Evolutionary conservation across 2,797 vertebrate species (phyloP).

Genomic region (Sibirionetta formosa): DNA sequence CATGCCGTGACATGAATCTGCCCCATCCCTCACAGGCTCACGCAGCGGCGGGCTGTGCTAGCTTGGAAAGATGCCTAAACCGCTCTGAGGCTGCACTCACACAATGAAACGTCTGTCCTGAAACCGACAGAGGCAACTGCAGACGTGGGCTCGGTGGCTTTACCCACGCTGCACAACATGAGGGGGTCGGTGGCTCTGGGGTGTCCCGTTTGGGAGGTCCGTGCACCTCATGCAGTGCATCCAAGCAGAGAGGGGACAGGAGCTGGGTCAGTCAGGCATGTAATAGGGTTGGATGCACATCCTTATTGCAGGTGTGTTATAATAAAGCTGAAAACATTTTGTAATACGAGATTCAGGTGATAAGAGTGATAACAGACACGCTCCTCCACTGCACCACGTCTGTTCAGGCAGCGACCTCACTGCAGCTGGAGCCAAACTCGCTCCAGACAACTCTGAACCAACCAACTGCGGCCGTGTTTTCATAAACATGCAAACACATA

Average conservation of each 20-base stretch:
- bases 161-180: accelerated
- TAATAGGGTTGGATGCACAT: background rate
- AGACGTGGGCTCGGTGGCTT: background rate
- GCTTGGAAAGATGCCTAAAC: background rate
- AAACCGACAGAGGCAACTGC: background rate
- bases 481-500: background rate
- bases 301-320: background rate
- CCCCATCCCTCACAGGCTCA: background rate
- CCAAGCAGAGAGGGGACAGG: accelerated
- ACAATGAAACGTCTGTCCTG: background rate
- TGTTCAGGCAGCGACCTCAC: background rate
- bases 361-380: background rate
- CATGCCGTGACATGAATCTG: accelerated
- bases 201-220: background rate
- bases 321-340: background rate
- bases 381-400: accelerated
- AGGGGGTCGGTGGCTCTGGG: background rate
- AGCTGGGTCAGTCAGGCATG: background rate
- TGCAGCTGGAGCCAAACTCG: accelerated
- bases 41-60: accelerated
- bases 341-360: background rate
- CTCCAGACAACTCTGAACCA: background rate
- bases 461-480: background rate
- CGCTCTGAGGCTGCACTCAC: accelerated
- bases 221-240: accelerated